Conservation (phyloP, 2,797 vertebrate genomes). For the Moxostoma hubbsi region DNA sequence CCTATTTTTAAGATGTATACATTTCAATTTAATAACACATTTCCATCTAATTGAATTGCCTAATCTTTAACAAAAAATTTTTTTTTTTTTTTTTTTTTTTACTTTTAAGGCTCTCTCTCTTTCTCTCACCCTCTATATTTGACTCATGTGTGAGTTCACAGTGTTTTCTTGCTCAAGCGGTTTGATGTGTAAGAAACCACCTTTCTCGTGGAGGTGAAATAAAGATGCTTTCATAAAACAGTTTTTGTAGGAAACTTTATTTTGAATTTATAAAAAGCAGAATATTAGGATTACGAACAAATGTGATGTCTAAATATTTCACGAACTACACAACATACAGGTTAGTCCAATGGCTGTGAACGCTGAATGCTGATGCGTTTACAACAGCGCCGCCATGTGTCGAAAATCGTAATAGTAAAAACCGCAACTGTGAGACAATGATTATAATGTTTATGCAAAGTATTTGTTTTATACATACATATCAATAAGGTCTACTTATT, state of each 20-base stretch:
- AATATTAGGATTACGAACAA: background rate
- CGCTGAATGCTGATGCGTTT: no score
- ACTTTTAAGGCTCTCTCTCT: background rate
- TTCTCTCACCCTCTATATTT: background rate
- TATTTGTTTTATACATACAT: background rate
- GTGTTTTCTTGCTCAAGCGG: background rate
- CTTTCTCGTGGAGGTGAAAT: background rate
- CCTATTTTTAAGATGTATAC: no score
- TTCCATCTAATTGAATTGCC: no score
- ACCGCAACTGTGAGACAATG: background rate
- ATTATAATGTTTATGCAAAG: background rate
- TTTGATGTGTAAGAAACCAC: background rate
- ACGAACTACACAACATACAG: background rate
- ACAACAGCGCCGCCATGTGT: conserved; percentile 12
- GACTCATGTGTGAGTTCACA: background rate
- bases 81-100: background rate
- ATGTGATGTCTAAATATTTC: background rate
- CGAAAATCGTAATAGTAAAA: background rate
- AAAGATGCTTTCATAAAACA: background rate
- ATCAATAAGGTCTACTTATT: background rate
- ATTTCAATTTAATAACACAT: no score
- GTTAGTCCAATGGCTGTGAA: background rate
- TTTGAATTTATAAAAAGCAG: background rate
- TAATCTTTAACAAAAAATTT: no score
- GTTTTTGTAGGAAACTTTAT: background rate